Percentiles rank a stretch among this genome's conserved stretches.
These are phyloP conservation scores for Rhipidura dahli DNA, from an alignment of 2,113 vertebrate genomes.

Conservation along the genomic window DNA sequence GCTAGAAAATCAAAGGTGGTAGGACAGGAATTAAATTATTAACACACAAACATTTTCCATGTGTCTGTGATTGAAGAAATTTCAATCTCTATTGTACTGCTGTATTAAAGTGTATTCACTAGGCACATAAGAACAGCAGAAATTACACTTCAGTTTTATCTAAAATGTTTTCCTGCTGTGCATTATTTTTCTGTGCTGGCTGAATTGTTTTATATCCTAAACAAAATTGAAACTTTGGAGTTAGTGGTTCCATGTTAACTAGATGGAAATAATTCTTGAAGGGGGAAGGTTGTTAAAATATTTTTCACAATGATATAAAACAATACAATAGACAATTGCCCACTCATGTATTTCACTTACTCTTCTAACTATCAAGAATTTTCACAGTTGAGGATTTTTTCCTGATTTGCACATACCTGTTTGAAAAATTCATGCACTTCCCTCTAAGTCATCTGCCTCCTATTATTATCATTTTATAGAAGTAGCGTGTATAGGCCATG, in stretches of 20 bases:
- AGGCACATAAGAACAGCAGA: conserved; percentile 18
- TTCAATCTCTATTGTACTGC: neutral
- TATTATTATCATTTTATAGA: conserved; percentile 13
- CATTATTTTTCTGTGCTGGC: conserved; percentile 31
- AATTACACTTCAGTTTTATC: conserved; percentile 45
- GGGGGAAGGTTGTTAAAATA: conserved; percentile 17
- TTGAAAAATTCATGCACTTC: conserved; percentile 23
- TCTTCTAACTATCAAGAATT: neutral
- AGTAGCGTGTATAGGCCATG: neutral
- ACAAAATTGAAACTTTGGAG: conserved; percentile 23
- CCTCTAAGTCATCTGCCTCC: neutral
- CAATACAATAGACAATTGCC: conserved; percentile 8
- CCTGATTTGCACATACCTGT: neutral
- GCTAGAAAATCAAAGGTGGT: neutral
- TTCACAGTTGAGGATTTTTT: neutral
- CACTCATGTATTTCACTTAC: conserved; percentile 11
- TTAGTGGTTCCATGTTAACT: conserved; percentile 25
- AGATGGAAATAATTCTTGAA: conserved; percentile 51
- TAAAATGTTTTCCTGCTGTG: conserved; percentile 44
- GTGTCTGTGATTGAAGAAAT: neutral
- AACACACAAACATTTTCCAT: neutral
- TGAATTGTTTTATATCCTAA: neutral
- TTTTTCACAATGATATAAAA: conserved; percentile 42
- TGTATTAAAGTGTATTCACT: conserved; percentile 55
- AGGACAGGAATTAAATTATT: neutral